Evolutionary conservation across 1,140 invertebrate genomes (phyloP), one percentile per base, ranked within the genome.

Genomic region (Mizuhopecten yessoensis): DNA sequence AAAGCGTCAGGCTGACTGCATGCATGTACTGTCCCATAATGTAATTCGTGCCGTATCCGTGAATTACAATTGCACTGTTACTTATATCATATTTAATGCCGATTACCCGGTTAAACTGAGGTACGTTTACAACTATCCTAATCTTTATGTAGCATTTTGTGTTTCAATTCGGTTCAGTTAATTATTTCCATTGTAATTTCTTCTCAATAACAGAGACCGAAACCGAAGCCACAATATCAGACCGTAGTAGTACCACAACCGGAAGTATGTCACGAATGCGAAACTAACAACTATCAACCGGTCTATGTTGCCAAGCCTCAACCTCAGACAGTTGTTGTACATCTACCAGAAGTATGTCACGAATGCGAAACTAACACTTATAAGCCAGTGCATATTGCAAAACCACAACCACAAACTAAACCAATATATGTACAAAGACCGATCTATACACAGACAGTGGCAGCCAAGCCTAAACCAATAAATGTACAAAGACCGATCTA

Each of bases 221-320:
- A 90, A 42, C 75, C 86, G 13, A 11, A 34, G 29, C 89, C 86
- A 39, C 89, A 86, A 33, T 87, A 90, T 39, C 89, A 90, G 34
- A 90, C 87, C 20, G 89, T 92, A 0, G 90, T 90, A 5, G 89
- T 92, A 34, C 36, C 49, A 34, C 45, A 90, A 33, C 57, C 88
- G 29, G 34, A 91, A 34, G 89, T 49, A 13, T 91, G 89, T 86
- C 87, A 91, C 42, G 87, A 91, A 29, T 91, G 91, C 89, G 91
- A 88, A 87, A 86, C 89, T 11, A 23, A 42, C 0, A 39, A 17
- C n/a, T 75, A 75, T 29, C 57, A 75, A 29, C 57, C 57, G 17
- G n/a, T 75, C 9, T 75, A 75, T 75, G 57, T 75, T 17, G 9
- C 42, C 9, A 45, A 45, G 17, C 42, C 42, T 13, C 42, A 45